A percentile compares a stretch with the other conserved stretches of the same genome.
These are phyloP conservation scores for Sebastes nivosus DNA, from an alignment of 2,797 vertebrate genomes.

Conservation along the genomic window DNA sequence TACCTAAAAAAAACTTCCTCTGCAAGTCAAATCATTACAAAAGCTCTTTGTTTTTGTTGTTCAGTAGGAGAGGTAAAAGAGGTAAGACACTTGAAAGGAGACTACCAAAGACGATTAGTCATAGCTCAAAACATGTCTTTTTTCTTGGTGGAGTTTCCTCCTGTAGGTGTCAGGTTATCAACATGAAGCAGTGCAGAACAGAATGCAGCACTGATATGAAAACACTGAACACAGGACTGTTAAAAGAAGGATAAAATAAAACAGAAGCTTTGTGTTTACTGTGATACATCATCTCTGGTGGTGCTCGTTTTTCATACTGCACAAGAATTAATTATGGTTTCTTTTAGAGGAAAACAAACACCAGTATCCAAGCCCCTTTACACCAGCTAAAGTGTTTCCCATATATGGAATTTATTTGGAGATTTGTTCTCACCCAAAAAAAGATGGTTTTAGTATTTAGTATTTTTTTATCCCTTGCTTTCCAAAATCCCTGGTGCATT, in stretches of 20 bases:
- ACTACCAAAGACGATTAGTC: background rate
- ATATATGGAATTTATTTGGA: background rate
- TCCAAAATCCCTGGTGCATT: background rate
- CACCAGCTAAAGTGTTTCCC: background rate
- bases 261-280: background rate
- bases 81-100: background rate
- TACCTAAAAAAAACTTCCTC: background rate
- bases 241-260: background rate
- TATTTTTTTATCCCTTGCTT: background rate
- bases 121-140: background rate
- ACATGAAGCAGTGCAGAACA: background rate
- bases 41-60: background rate
- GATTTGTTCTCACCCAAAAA: background rate
- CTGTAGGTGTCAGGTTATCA: background rate
- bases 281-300: background rate
- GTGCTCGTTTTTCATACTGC: background rate
- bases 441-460: background rate
- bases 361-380: background rate
- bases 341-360: background rate
- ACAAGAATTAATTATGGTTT: background rate
- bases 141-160: background rate
- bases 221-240: background rate
- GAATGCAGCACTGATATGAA: background rate
- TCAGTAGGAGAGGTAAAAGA: background rate
- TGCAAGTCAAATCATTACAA: background rate